Evolutionary conservation across 1,140 invertebrate genomes (phyloP).

Genomic region (Scaptomyza montana): DNA sequence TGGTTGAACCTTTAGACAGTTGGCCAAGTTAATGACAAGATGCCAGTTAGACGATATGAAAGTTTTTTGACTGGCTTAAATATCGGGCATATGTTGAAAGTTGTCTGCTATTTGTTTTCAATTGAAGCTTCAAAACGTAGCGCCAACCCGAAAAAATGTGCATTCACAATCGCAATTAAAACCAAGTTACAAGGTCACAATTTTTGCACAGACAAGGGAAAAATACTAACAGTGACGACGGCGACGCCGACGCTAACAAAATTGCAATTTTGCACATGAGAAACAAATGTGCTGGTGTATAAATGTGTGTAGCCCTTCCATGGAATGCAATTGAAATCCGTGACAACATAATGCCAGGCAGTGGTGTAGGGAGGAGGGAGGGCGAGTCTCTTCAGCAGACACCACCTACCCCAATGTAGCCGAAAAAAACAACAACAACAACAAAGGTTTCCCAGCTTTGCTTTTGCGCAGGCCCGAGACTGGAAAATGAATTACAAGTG

Average conservation of each 20-base stretch:
- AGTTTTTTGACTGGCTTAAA: conserved; percentile 5
- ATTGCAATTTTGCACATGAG: conserved; percentile 74
- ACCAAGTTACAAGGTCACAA: conserved; percentile 73
- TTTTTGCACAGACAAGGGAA: conserved; percentile 62
- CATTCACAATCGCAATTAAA: conserved; percentile 72
- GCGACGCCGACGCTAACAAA: conserved; percentile 66
- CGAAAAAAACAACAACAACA: conserved; percentile 18
- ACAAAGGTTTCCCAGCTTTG: conserved; percentile 49
- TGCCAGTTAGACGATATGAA: conserved; percentile 9
- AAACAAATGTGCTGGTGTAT: conserved; percentile 31
- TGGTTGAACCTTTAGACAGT: conserved; percentile 39
- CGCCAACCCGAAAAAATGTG: conserved; percentile 10
- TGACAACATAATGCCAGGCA: conserved; percentile 69
- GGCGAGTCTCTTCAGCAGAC: conserved; percentile 16
- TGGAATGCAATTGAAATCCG: conserved; percentile 77
- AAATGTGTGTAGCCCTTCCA: conserved; percentile 41
- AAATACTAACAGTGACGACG: conserved; percentile 55
- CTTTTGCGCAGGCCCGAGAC: conserved; percentile 71
- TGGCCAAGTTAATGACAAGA: conserved; percentile 31
- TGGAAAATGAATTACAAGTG: conserved; percentile 74
- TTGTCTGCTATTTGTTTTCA: not conserved
- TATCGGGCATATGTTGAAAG: conserved; percentile 21
- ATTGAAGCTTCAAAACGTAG: conserved; percentile 17
- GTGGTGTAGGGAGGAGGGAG: not conserved
- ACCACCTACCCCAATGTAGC: conserved; percentile 71